Conservation (phyloP, 2,113 vertebrate species). For the Poeciliopsis retropinna region DNA sequence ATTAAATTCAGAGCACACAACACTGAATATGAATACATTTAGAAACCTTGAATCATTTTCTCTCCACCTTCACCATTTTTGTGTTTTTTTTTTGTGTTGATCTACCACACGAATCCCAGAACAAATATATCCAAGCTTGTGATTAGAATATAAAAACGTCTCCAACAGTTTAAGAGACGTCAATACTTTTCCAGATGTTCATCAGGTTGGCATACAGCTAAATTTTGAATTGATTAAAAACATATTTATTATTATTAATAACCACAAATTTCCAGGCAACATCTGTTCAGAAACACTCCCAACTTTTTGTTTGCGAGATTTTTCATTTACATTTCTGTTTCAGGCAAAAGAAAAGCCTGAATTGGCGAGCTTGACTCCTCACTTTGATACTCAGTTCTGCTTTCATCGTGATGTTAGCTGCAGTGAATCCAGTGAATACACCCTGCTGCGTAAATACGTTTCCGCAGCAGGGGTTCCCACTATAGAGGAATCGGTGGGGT, state of each 20-base stretch:
- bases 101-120: not conserved
- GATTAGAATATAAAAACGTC: no score
- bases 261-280: not conserved
- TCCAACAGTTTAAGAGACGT: no score
- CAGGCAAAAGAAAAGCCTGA: not conserved
- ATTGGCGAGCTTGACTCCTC: slow-evolving; percentile 1
- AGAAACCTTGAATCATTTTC: not conserved
- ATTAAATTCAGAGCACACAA: no score
- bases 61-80: not conserved
- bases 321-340: not conserved
- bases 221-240: no score
- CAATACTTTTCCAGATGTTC: no score
- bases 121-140: no score
- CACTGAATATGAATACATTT: no score
- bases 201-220: no score
- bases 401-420: not conserved
- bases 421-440: not conserved
- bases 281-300: not conserved
- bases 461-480: not conserved
- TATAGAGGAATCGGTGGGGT: not conserved
- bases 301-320: not conserved
- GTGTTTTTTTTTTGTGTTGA: not conserved
- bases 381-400: not conserved
- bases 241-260: no score
- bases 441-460: not conserved